Percentiles rank a stretch among this genome's conserved stretches.
Evolutionary conservation across 2,888 invertebrate species (phyloP).

Genomic region (Halocaridina rubra): DNA sequence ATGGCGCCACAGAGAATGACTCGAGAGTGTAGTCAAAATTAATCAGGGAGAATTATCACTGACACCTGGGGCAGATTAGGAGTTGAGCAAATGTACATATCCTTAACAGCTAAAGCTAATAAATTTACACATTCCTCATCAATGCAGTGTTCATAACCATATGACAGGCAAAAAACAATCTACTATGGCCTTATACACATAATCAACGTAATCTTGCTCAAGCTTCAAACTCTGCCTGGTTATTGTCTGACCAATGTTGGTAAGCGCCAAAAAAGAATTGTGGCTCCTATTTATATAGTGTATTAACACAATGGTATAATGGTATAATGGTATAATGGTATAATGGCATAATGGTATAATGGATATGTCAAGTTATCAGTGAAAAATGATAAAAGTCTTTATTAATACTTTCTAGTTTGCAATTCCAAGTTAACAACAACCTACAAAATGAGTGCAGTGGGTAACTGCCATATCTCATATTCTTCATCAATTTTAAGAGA

Average conservation of each 20-base stretch:
- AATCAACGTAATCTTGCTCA: slow-evolving; percentile 5
- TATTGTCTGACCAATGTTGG: neutral
- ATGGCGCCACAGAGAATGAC: slow-evolving; percentile 43
- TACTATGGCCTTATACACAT: neutral
- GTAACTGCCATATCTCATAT: too few relatives aligned
- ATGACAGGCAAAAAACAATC: neutral
- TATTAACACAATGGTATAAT: too few relatives aligned
- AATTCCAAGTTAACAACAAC: too few relatives aligned
- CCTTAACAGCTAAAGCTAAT: slow-evolving; percentile 11
- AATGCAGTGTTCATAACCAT: neutral
- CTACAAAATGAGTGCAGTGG: too few relatives aligned
- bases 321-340: too few relatives aligned
- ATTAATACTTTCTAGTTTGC: too few relatives aligned
- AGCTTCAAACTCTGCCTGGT: slow-evolving; percentile 12
- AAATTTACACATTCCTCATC: neutral
- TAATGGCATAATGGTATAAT: too few relatives aligned
- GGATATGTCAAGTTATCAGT: too few relatives aligned
- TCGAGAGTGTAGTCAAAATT: neutral
- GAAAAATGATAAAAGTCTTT: too few relatives aligned
- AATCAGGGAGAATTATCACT: slow-evolving; percentile 20
- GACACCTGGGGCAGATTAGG: slow-evolving; percentile 1
- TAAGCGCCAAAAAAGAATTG: neutral
- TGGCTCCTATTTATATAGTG: too few relatives aligned
- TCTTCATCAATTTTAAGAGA: too few relatives aligned
- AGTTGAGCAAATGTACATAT: slow-evolving; percentile 4